Evolutionary conservation across 2,888 invertebrate genomes (phyloP).

Genomic region (Temnothorax ravouxi): DNA sequence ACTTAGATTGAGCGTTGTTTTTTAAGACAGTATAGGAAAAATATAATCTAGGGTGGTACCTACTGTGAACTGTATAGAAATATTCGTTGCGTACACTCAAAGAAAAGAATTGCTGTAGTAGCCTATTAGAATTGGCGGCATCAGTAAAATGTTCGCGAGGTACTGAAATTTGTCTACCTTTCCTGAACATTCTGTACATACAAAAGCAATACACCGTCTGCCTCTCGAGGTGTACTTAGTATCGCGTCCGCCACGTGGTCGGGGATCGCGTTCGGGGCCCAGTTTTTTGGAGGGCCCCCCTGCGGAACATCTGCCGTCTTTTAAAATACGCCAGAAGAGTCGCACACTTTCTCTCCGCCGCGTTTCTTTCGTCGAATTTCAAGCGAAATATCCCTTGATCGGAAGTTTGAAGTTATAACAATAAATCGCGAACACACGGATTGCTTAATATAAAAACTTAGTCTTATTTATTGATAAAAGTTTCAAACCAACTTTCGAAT

Average conservation of each 20-base stretch:
- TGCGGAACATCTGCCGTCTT: constrained; percentile 47
- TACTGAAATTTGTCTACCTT: background rate
- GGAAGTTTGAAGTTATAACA: background rate
- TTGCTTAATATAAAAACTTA: background rate
- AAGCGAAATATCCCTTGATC: background rate
- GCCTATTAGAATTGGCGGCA: no score
- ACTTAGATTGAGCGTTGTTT: no score
- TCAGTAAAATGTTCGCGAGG: background rate
- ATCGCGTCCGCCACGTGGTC: constrained; percentile 22
- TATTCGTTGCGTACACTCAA: no score
- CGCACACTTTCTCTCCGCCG: constrained; percentile 33
- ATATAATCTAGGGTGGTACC: no score
- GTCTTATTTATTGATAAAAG: background rate
- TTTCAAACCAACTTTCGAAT: background rate
- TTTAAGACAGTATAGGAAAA: no score
- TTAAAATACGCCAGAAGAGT: constrained; percentile 41
- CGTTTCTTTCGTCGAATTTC: constrained; percentile 25
- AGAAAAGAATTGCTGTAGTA: no score
- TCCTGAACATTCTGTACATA: background rate
- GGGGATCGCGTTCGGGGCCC: constrained; percentile 23
- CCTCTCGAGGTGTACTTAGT: constrained; percentile 3
- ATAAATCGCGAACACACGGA: background rate
- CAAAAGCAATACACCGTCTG: constrained; percentile 21
- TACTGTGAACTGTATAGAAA: no score
- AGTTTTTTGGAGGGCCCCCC: constrained; percentile 29